phyloP scores from a whole-genome alignment of 2,113 vertebrate genomes.

The Malurus cyaneus region DNA sequence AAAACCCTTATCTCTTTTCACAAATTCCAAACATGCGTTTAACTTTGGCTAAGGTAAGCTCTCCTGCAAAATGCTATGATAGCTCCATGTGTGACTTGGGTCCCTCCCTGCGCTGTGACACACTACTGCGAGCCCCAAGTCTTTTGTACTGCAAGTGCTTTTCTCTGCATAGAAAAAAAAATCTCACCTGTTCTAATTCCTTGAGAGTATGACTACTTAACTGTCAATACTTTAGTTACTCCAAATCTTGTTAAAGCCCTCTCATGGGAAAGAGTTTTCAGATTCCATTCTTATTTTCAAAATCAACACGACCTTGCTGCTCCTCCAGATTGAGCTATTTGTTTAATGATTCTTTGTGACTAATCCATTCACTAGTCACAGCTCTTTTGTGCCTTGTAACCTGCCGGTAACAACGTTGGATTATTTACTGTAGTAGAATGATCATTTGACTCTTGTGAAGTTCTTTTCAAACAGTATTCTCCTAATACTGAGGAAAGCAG shows the following conservation, averaged over 20 bases:
- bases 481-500: neutral
- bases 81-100: neutral
- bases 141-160: neutral
- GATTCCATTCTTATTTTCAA: neutral
- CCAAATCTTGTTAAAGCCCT: neutral
- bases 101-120: neutral
- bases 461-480: neutral
- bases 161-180: neutral
- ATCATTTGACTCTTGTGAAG: neutral
- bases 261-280: neutral
- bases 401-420: neutral
- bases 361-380: neutral
- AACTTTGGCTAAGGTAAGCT: neutral
- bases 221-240: neutral
- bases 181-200: neutral
- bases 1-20: neutral
- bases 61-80: neutral
- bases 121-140: accelerated
- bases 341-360: neutral
- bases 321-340: neutral
- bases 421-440: neutral
- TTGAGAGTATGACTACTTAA: neutral
- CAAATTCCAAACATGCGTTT: neutral
- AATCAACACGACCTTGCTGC: neutral
- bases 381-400: neutral